phyloP scores from a whole-genome alignment of 2,888 invertebrate genomes.

The Hypolimnas misippus region DNA sequence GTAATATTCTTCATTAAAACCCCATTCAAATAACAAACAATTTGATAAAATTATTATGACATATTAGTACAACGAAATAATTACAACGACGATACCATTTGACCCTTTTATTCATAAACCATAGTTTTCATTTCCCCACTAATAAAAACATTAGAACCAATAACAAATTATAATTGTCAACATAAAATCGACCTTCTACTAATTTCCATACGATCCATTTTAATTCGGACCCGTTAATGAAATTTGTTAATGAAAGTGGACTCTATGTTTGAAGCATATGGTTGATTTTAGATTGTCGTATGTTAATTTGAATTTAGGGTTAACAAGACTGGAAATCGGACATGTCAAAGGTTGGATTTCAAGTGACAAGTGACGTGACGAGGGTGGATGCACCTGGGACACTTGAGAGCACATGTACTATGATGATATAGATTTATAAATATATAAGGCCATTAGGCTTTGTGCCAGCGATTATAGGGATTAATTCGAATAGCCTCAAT shows the following conservation, averaged over 20 bases:
- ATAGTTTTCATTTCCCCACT: neutral
- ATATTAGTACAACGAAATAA: neutral
- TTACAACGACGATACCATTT: neutral
- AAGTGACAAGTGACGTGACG: slow-evolving; percentile 28
- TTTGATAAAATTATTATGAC: neutral
- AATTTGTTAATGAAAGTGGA: neutral
- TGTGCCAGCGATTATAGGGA: neutral
- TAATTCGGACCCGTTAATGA: neutral
- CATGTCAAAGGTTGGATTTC: slow-evolving; percentile 19
- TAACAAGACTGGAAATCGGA: slow-evolving; percentile 14
- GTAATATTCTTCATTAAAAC: neutral
- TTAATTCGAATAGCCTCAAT: too few species aligned
- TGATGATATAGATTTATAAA: neutral
- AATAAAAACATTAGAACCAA: slow-evolving; percentile 12
- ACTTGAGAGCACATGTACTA: neutral
- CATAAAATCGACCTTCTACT: slow-evolving; percentile 1
- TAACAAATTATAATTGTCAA: neutral
- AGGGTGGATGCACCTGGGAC: slow-evolving; percentile 28
- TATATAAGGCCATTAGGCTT: neutral
- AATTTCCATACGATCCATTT: slow-evolving; percentile 1
- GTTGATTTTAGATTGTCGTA: neutral
- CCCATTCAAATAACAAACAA: neutral
- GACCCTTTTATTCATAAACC: neutral
- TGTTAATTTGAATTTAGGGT: slow-evolving; percentile 10
- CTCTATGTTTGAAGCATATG: neutral